Conservation (phyloP, 1,140 invertebrate species). For the Lucilia sericata region DNA sequence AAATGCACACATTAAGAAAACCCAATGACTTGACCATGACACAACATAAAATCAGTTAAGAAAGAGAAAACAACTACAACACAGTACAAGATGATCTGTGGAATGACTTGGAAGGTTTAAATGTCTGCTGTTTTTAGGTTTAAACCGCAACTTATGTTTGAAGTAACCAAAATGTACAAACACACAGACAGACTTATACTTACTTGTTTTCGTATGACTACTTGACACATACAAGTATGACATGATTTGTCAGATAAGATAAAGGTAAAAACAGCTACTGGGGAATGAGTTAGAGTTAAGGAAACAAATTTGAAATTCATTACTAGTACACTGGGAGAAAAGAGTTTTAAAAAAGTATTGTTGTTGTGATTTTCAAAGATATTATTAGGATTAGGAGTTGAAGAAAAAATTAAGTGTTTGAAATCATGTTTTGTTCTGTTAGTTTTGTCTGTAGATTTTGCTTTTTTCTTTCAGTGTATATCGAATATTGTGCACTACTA, state of each 20-base stretch:
- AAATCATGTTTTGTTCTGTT: no score
- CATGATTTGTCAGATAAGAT: slow-evolving; percentile 40
- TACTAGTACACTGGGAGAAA: no score
- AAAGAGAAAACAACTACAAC: not conserved
- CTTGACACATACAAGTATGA: slow-evolving; percentile 23
- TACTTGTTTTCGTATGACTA: not conserved
- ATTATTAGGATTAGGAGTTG: no score
- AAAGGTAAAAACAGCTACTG: slow-evolving; percentile 27
- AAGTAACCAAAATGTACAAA: not conserved
- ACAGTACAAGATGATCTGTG: not conserved
- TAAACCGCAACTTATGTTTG: not conserved
- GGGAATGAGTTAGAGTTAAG: slow-evolving; percentile 9
- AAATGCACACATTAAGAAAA: not conserved
- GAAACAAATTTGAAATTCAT: no score
- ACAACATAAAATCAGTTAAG: not conserved
- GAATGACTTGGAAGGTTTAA: not conserved
- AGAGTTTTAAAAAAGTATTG: no score
- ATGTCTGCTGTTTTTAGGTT: not conserved
- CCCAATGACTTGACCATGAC: slow-evolving; percentile 30
- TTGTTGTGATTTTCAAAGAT: no score
- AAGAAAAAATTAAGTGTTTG: no score
- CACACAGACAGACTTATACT: not conserved
- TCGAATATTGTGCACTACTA: no score
- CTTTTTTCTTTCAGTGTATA: no score
- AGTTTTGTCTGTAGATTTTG: no score